Conservation (phyloP, 2,888 invertebrate genomes). For the Drosophila infuscata region DNA sequence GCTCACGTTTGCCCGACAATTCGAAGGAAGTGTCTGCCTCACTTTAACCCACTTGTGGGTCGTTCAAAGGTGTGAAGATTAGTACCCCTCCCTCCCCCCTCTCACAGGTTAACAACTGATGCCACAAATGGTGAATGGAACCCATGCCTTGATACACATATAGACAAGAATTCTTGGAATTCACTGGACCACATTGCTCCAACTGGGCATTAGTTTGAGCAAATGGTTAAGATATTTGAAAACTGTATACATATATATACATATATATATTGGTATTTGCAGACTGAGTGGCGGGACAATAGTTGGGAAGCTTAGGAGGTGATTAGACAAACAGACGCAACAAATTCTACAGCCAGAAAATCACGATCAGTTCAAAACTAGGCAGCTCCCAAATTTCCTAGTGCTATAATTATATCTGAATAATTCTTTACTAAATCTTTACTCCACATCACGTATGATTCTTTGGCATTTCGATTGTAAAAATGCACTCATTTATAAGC, state of each 20-base stretch:
- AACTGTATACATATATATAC: slow-evolving; percentile 1
- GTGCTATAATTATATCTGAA: not conserved
- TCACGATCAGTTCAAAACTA: not conserved
- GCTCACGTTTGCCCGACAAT: slow-evolving; percentile 78
- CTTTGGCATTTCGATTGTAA: not conserved
- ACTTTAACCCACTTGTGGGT: slow-evolving; percentile 32
- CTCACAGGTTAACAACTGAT: slow-evolving; percentile 27
- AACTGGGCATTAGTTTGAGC: slow-evolving; percentile 9
- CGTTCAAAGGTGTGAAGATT: slow-evolving; percentile 77
- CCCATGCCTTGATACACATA: slow-evolving; percentile 47
- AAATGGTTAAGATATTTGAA: slow-evolving; percentile 12
- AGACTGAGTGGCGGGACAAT: slow-evolving; percentile 45
- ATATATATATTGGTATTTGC: slow-evolving; percentile 10
- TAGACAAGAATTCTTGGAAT: slow-evolving; percentile 66
- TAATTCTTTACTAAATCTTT: not conserved
- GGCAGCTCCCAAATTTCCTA: not conserved
- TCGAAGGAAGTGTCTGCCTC: slow-evolving; percentile 71
- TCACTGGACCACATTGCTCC: slow-evolving; percentile 21
- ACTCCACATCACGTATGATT: not conserved
- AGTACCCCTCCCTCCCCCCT: slow-evolving; percentile 58
- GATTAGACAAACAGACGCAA: not conserved
- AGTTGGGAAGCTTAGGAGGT: not conserved
- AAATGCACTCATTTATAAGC: not conserved
- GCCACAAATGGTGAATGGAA: slow-evolving; percentile 38
- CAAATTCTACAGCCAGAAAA: not conserved